phyloP scores from a whole-genome alignment of 2,113 vertebrate genomes.

The Tympanuchus pallidicinctus region DNA sequence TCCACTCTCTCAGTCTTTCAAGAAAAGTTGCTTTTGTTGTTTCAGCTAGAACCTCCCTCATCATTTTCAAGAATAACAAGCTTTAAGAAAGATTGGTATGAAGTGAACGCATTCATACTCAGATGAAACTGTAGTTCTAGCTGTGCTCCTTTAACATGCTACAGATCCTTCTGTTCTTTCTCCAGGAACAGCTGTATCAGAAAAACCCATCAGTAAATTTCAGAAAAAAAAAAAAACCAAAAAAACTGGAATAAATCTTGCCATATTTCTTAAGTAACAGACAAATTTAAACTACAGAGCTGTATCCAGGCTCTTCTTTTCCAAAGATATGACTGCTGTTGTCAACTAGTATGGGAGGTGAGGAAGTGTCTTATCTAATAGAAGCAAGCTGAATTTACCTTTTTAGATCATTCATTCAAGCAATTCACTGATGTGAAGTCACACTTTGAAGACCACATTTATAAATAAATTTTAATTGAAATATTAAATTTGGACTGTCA shows the following conservation, averaged over 20 bases:
- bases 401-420: conserved; percentile 56
- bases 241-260: background rate
- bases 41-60: conserved; percentile 38
- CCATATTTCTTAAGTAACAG: background rate
- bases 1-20: conserved; percentile 23
- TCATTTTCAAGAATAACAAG: conserved; percentile 22
- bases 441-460: conserved; percentile 68
- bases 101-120: conserved; percentile 24
- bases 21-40: background rate
- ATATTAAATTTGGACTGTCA: conserved; percentile 71
- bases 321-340: background rate
- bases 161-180: background rate
- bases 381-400: conserved; percentile 34
- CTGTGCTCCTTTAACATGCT: conserved; percentile 25
- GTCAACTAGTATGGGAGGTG: conserved; percentile 26
- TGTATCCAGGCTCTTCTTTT: background rate
- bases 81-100: background rate
- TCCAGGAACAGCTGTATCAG: background rate
- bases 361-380: conserved; percentile 43
- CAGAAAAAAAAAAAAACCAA: background rate
- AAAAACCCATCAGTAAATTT: background rate
- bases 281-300: background rate
- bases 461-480: conserved; percentile 71
- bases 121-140: background rate
- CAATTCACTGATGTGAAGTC: conserved; percentile 40